Base-by-base conservation (phyloP, 2,888 invertebrate genomes). In the Cryptocheilus praepositus region DNA sequence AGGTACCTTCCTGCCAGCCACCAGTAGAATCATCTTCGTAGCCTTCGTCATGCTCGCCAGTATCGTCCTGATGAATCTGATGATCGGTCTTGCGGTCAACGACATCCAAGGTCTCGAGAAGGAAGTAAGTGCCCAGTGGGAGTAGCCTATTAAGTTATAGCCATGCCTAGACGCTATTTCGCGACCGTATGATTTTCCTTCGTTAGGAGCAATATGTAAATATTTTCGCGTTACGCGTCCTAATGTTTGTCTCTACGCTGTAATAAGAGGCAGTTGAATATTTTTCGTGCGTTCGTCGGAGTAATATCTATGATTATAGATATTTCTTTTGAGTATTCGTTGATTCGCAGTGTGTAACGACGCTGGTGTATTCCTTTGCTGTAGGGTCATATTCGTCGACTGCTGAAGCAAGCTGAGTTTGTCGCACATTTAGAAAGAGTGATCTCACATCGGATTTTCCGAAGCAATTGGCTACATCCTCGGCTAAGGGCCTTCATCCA, bases 31-130 rank as follows among this genome's bases (percentile, higher is more conserved):
- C 28, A 88, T 91, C 18, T 91, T 91, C 81, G 79, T 91, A 21
- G 77, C 89, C 57, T 92, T 92, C 79, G 86, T 91, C 28, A 84
- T 91, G 43, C 85, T 91, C 15, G 89, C 90, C 57, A 90, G 91
- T 70, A 91, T 92, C 67, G 90, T 91, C 44, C 83, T 92, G 49
- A 91, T 92, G 90, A 91, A 91, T 81, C 86, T 92, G 46, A 90
- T 91, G 86, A 89, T 90, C 73, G 91, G 91, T 65, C 82, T 92
- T 67, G 91, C 91, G 36, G 91, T 92, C 54, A 91, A 89, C 75
- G 91, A 92, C 77, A 90, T 91, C 67, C 90, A 87, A 81, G 89
- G 71, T 25, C 78, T 90, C 58, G 74, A 78, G 64, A 81, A 74
- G 25, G 75, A 81, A 77, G 79, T 83, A 67, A 19, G 63, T 63